phyloP scores from a whole-genome alignment of 2,113 vertebrate genomes.

The Penelope pileata region DNA sequence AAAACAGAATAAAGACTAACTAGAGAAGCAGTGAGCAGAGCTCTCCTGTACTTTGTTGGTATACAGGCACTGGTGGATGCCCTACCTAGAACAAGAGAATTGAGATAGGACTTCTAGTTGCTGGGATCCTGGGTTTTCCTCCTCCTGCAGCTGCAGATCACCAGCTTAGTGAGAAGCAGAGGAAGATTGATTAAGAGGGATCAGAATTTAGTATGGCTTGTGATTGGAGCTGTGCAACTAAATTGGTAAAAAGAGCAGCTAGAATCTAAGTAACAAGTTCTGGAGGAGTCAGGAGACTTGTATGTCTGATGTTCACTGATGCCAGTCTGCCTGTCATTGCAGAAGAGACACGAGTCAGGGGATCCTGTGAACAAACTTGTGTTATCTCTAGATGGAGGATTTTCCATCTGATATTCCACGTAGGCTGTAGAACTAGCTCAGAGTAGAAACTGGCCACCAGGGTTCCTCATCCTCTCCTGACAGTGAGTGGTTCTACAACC shows the following conservation, averaged over 20 bases:
- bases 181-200: not conserved
- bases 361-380: not conserved
- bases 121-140: not conserved
- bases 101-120: not conserved
- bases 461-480: not conserved
- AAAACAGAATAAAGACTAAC: not conserved
- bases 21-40: not conserved
- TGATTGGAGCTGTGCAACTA: not conserved
- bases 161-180: not conserved
- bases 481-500: not conserved
- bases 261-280: not conserved
- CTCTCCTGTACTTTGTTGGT: not conserved
- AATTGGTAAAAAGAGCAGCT: not conserved
- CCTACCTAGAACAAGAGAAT: not conserved
- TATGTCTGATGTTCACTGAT: not conserved
- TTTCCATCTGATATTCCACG: not conserved
- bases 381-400: not conserved
- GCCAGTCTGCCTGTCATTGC: not conserved
- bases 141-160: not conserved
- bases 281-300: not conserved
- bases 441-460: not conserved
- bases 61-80: not conserved
- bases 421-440: not conserved
- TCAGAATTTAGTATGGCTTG: not conserved
- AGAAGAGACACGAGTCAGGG: not conserved